Conservation (phyloP, 2,797 vertebrate genomes). For the Agapornis canus region DNA sequence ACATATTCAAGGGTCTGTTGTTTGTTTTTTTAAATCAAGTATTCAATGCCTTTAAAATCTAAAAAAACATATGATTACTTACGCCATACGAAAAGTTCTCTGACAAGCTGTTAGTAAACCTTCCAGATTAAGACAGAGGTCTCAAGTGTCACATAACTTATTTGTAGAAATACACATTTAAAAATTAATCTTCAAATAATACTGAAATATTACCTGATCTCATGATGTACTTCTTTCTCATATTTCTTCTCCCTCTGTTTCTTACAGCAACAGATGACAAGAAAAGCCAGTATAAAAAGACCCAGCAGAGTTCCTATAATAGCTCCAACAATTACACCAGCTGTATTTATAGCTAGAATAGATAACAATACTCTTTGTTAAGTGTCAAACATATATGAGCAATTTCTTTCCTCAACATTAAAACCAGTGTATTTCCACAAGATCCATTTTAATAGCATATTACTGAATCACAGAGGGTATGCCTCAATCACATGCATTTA, state of each 20-base stretch:
- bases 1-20: background rate
- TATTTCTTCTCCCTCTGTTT: constrained; percentile 92
- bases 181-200: constrained; percentile 21
- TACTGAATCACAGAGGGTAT: background rate
- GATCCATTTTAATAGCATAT: background rate
- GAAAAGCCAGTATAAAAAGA: constrained; percentile 83
- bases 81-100: background rate
- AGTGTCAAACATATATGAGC: background rate
- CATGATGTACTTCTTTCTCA: constrained; percentile 96
- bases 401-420: background rate
- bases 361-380: background rate
- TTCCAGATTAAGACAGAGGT: constrained; percentile 16
- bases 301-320: constrained; percentile 86
- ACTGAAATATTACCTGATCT: constrained; percentile 86
- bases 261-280: constrained; percentile 88
- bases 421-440: background rate
- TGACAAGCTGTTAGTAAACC: background rate
- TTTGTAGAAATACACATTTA: background rate
- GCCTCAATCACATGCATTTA: background rate
- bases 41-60: background rate
- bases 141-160: background rate
- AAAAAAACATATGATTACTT: background rate
- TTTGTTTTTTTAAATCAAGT: background rate
- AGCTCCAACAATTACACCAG: constrained; percentile 85
- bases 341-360: constrained; percentile 86